These are phyloP conservation scores for Gobio gobio DNA, from an alignment of 2,113 vertebrate species.

Conservation along the genomic window DNA sequence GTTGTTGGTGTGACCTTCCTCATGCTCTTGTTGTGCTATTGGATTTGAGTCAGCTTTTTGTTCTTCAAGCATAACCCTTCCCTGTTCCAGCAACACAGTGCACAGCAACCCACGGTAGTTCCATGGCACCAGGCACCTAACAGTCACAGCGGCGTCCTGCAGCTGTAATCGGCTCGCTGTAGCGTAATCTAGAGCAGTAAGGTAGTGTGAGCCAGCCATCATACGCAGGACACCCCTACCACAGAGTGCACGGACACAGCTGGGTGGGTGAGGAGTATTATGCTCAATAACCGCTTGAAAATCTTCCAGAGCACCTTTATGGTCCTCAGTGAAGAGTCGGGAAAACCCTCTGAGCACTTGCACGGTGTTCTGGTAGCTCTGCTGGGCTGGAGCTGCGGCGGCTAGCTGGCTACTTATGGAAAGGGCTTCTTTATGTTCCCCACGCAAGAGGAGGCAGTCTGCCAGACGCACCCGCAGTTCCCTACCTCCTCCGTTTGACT, in stretches of 20 bases:
- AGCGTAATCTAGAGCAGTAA: conserved; percentile 89
- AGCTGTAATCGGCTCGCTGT: conserved; percentile 85
- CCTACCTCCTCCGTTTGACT: conserved; percentile 70
- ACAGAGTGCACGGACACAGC: conserved; percentile 91
- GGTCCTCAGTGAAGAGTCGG: conserved; percentile 78
- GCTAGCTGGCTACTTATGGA: conserved; percentile 84
- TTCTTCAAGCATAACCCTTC: conserved; percentile 81
- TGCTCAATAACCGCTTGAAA: conserved; percentile 90
- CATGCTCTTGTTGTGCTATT: conserved; percentile 46
- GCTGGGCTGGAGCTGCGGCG: conserved; percentile 63
- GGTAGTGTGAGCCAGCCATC: conserved; percentile 79
- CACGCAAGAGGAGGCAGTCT: conserved; percentile 86
- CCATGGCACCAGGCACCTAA: conserved; percentile 91
- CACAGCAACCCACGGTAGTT: conserved; percentile 89
- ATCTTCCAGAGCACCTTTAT: conserved; percentile 80
- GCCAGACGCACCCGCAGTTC: conserved; percentile 84
- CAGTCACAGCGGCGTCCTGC: conserved; percentile 82
- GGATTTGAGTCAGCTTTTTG: conserved; percentile 39
- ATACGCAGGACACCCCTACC: conserved; percentile 89
- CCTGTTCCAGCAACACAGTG: conserved; percentile 89
- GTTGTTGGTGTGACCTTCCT: conserved; percentile 46
- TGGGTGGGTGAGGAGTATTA: conserved; percentile 80
- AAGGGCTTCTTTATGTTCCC: conserved; percentile 75
- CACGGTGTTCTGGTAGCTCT: conserved; percentile 83
- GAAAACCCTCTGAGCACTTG: conserved; percentile 88